These are phyloP conservation scores for Mechanitis messenoides DNA, from an alignment of 2,888 invertebrate genomes.

Conservation along the genomic window DNA sequence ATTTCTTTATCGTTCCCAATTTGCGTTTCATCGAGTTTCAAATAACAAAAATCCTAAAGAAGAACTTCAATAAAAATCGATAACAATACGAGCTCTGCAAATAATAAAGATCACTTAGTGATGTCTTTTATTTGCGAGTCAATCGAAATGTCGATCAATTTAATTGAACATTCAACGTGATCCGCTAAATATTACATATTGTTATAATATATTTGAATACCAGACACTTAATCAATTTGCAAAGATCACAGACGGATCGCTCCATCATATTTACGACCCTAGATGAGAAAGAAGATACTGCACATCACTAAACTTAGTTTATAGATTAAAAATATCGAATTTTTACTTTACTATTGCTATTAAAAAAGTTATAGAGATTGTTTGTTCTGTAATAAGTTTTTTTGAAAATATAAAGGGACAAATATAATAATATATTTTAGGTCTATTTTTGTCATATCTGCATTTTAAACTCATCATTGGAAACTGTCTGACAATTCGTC, in stretches of 20 bases:
- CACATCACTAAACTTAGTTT: background rate
- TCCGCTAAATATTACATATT: slow-evolving; percentile 44
- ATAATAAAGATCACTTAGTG: slow-evolving; percentile 28
- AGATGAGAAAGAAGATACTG: slow-evolving; percentile 13
- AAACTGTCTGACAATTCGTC: slow-evolving; percentile 62
- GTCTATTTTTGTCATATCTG: slow-evolving; percentile 28
- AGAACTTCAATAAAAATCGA: slow-evolving; percentile 18
- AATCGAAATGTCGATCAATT: slow-evolving; percentile 55
- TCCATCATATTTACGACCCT: slow-evolving; percentile 48
- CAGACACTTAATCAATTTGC: slow-evolving; percentile 68
- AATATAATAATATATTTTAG: too few species aligned
- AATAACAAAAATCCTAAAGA: too few species aligned
- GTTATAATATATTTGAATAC: slow-evolving; percentile 53
- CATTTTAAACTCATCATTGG: slow-evolving; percentile 38
- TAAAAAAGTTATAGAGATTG: too few species aligned
- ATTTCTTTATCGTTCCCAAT: too few species aligned
- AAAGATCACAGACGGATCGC: slow-evolving; percentile 55
- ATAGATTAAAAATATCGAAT: too few species aligned
- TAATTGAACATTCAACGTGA: slow-evolving; percentile 68
- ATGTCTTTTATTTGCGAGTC: slow-evolving; percentile 40
- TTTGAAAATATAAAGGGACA: too few species aligned
- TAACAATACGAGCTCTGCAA: slow-evolving; percentile 30
- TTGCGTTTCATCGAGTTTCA: too few species aligned
- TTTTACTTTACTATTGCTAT: too few species aligned
- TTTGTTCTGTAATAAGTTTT: too few species aligned